Conservation (phyloP, 2,888 invertebrate species). For the Epiblema foenella region DNA sequence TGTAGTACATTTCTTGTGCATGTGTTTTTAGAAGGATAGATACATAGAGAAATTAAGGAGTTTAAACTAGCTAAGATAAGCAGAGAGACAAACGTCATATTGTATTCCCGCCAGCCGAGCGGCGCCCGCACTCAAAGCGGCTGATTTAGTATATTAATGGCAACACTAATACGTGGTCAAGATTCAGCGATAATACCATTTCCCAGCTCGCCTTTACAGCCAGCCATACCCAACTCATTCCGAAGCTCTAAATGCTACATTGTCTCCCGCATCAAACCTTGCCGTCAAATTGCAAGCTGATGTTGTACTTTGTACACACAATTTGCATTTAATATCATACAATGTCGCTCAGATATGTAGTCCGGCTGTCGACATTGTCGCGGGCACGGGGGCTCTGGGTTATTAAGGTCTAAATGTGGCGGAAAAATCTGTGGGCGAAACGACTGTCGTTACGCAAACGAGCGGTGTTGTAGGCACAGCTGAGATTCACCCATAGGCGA, state of each 20-base stretch:
- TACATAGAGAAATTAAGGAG: background rate
- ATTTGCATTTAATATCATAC: conserved; percentile 43
- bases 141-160: conserved; percentile 16
- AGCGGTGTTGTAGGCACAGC: conserved; percentile 56
- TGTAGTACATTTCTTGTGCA: background rate
- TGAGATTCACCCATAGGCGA: conserved; percentile 59
- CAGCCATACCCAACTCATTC: conserved; percentile 22
- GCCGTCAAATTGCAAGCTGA: conserved; percentile 39
- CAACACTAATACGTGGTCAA: conserved; percentile 22
- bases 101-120: background rate
- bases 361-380: conserved; percentile 37
- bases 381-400: conserved; percentile 50
- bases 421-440: conserved; percentile 52
- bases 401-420: conserved; percentile 52
- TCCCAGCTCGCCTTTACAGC: conserved; percentile 22
- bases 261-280: conserved; percentile 37
- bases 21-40: background rate
- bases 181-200: conserved; percentile 13
- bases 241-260: conserved; percentile 39
- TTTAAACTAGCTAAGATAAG: background rate
- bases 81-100: background rate
- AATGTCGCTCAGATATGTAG: conserved; percentile 30
- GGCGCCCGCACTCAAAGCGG: background rate
- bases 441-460: conserved; percentile 55
- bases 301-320: conserved; percentile 40